Conservation (phyloP, 2,113 vertebrate genomes). For the Dromiciops gliroides region DNA sequence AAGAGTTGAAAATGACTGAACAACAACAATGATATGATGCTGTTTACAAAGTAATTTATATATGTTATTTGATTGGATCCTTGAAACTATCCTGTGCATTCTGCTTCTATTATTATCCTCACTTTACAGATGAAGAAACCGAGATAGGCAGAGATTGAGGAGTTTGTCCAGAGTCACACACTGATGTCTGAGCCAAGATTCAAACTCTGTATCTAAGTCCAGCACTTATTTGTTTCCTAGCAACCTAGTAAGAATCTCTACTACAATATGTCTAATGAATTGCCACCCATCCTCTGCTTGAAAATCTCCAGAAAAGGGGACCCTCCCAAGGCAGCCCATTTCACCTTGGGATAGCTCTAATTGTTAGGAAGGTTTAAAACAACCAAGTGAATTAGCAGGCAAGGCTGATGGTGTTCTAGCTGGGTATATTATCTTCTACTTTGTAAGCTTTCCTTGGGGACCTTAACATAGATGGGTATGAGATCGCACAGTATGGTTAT, state of each 20-base stretch:
- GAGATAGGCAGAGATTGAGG: background rate
- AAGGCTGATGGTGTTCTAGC: background rate
- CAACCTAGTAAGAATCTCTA: background rate
- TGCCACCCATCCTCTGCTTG: background rate
- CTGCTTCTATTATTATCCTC: background rate
- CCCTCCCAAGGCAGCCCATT: background rate
- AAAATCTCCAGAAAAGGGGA: background rate
- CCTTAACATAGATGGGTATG: constrained; percentile 14
- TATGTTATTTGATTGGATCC: background rate
- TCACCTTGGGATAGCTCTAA: background rate
- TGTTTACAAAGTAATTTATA: background rate
- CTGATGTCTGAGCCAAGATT: background rate
- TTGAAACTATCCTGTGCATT: background rate
- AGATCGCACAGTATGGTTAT: constrained; percentile 42
- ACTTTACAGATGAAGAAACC: background rate
- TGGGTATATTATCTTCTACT: background rate
- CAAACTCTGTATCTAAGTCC: background rate
- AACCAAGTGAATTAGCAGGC: background rate
- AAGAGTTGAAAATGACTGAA: background rate
- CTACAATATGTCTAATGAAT: background rate
- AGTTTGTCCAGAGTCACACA: background rate
- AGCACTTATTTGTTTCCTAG: background rate
- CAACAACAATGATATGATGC: background rate
- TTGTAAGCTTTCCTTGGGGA: background rate
- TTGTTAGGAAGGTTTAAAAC: background rate